phyloP scores from a whole-genome alignment of 2,797 vertebrate species.

The Pangasius krempfi region DNA sequence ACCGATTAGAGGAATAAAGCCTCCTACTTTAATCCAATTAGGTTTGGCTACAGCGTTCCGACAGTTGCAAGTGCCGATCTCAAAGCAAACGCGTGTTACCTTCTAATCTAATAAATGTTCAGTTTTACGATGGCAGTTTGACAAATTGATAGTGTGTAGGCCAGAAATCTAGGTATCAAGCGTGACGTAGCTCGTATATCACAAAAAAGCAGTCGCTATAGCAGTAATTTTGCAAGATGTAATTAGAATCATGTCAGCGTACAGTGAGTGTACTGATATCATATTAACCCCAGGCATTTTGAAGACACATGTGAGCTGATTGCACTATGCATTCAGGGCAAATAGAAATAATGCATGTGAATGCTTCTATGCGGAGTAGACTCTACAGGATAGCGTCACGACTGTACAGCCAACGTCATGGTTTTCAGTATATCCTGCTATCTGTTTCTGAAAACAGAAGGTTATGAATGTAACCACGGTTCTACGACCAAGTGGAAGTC shows the following conservation, averaged over 20 bases:
- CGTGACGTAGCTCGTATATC: background rate
- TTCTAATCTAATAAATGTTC: background rate
- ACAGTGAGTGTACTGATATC: background rate
- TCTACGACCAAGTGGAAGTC: background rate
- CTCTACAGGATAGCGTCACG: background rate
- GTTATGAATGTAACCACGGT: background rate
- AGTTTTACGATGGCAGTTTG: background rate
- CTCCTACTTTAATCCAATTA: background rate
- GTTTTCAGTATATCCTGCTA: background rate
- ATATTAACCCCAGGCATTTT: background rate
- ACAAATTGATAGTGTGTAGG: background rate
- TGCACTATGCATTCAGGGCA: background rate
- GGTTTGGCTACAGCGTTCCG: background rate
- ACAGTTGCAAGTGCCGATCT: background rate
- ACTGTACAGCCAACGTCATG: background rate
- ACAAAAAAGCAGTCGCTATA: background rate
- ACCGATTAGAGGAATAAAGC: conserved; percentile 15
- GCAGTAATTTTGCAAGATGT: background rate
- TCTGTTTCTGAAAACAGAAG: conserved; percentile 1
- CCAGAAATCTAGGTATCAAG: background rate
- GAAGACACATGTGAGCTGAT: background rate
- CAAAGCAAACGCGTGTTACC: background rate
- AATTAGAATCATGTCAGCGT: background rate
- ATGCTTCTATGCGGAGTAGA: background rate
- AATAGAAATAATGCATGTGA: background rate